Conservation (phyloP, 1,140 invertebrate species). For the Amyelois transitella region DNA sequence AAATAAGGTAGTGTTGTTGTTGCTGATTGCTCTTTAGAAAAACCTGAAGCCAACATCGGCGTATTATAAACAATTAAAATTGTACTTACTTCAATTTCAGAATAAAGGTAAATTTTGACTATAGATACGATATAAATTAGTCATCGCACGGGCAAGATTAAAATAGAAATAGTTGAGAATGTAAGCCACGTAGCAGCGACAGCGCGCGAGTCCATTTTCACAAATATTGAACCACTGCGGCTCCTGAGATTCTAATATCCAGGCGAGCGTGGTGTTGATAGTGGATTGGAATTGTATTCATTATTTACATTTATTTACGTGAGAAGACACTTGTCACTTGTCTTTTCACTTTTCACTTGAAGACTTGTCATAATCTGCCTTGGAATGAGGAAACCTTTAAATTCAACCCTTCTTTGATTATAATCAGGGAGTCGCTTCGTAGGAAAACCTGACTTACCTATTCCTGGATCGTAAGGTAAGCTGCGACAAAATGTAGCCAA, state of each 20-base stretch:
- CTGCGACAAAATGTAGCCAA: too few species aligned
- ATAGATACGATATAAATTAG: background rate
- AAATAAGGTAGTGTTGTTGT: too few species aligned
- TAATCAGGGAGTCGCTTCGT: too few species aligned
- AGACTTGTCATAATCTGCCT: background rate
- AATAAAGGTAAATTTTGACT: background rate
- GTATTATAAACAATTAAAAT: too few species aligned
- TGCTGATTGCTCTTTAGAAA: too few species aligned
- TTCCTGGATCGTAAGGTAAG: too few species aligned
- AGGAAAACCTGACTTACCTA: too few species aligned
- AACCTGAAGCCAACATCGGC: too few species aligned
- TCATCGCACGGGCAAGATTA: background rate
- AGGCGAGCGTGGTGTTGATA: too few species aligned
- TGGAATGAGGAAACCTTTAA: slow-evolving; percentile 7
- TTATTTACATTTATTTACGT: too few species aligned
- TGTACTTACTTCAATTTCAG: too few species aligned
- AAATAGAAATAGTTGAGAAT: background rate
- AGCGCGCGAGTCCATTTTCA: background rate
- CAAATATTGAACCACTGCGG: background rate
- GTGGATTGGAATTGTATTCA: too few species aligned
- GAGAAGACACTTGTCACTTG: background rate
- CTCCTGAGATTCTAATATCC: background rate
- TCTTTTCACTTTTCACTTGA: background rate
- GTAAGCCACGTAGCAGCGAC: background rate
- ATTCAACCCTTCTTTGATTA: slow-evolving; percentile 18